Conservation (phyloP, 1,140 invertebrate genomes). For the Caenorhabditis briggsae region DNA sequence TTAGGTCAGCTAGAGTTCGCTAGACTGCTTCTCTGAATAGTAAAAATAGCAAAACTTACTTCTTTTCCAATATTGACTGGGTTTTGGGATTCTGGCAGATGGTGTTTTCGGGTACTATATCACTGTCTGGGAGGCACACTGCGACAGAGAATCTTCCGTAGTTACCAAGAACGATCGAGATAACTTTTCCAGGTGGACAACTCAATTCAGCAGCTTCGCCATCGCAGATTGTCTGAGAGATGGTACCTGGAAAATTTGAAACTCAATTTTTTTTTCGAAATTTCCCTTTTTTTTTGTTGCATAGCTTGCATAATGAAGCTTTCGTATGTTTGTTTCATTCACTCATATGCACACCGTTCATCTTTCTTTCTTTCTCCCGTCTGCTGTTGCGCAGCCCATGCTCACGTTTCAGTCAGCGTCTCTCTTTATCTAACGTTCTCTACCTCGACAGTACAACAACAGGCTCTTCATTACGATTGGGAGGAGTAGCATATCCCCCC, state of each 20-base stretch:
- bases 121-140: conserved; percentile 13
- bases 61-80: conserved; percentile 30
- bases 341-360: conserved; percentile 45
- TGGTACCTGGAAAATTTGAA: conserved; percentile 19
- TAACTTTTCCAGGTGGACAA: conserved; percentile 54
- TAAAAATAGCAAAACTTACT: conserved; percentile 56
- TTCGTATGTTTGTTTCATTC: conserved; percentile 45
- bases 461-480: conserved; percentile 37
- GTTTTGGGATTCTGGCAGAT: conserved; percentile 46
- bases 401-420: conserved; percentile 49
- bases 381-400: conserved; percentile 46
- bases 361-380: conserved; percentile 25
- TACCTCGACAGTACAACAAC: conserved; percentile 42
- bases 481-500: neutral
- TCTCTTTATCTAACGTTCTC: neutral
- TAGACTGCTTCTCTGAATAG: neutral
- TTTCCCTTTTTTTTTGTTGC: neutral
- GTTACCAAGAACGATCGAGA: conserved; percentile 48
- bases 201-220: conserved; percentile 34
- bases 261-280: neutral
- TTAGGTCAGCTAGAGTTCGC: conserved; percentile 15
- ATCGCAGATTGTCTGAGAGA: conserved; percentile 19
- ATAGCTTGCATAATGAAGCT: conserved; percentile 24
- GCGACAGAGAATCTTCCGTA: conserved; percentile 45
- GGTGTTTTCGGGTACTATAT: neutral